These are phyloP conservation scores for Natrix natrix DNA, from an alignment of 2,797 vertebrate genomes.

Conservation along the genomic window DNA sequence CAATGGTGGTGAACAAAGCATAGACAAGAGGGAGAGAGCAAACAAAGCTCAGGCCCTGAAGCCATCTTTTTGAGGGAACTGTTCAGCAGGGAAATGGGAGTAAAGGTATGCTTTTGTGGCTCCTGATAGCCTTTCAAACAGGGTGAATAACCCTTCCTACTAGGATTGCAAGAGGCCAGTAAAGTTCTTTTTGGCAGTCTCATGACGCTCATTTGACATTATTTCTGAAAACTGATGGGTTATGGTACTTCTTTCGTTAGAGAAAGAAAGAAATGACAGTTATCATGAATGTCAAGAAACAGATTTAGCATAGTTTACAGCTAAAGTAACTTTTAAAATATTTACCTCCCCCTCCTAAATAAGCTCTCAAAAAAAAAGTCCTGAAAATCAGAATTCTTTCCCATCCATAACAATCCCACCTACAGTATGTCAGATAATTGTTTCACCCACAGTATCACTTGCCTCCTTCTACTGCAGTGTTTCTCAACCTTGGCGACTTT, in stretches of 20 bases:
- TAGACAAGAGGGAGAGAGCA: not conserved
- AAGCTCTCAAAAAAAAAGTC: not conserved
- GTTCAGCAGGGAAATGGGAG: not conserved
- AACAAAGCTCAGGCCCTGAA: not conserved
- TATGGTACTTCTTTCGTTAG: not conserved
- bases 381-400: not conserved
- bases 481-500: no score
- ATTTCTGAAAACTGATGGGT: not conserved
- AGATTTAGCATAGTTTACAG: not conserved
- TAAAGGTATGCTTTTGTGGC: not conserved
- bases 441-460: no score
- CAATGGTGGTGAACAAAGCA: conserved; percentile 5
- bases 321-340: not conserved
- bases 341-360: not conserved
- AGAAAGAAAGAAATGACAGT: not conserved
- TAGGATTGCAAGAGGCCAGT: not conserved
- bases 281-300: not conserved
- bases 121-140: not conserved
- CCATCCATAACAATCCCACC: not conserved
- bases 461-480: no score
- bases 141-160: not conserved
- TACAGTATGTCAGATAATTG: not conserved
- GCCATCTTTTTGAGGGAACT: not conserved
- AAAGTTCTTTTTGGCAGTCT: not conserved
- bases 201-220: not conserved